Percentiles rank a stretch among this genome's conserved stretches.
phyloP scores from a whole-genome alignment of 2,888 invertebrate species.

The Rambutsinella grinnellia region DNA sequence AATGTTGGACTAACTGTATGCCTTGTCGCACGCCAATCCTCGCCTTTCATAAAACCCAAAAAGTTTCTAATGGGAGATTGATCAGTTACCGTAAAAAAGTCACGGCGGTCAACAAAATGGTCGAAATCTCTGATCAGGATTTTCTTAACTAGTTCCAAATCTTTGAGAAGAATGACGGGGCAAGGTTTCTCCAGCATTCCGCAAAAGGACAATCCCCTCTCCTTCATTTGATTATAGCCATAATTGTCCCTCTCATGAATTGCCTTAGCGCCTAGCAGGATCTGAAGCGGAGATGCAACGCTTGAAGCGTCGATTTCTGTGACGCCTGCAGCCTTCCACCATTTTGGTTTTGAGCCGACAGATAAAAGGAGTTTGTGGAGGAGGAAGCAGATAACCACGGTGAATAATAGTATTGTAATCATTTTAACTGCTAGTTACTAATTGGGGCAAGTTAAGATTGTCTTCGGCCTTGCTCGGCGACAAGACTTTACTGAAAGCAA shows the following conservation, averaged over 20 bases:
- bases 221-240: neutral
- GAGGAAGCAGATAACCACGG: no score
- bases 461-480: no score
- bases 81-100: no score
- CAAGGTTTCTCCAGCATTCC: neutral
- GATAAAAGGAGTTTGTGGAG: no score
- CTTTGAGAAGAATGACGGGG: conserved; percentile 22
- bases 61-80: no score
- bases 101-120: conserved; percentile 43
- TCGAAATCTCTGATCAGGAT: conserved; percentile 45
- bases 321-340: conserved; percentile 32
- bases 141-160: conserved; percentile 40
- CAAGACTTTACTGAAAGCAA: no score
- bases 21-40: conserved; percentile 59
- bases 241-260: conserved; percentile 6
- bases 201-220: conserved; percentile 12
- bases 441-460: no score
- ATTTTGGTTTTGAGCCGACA: neutral
- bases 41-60: conserved; percentile 52
- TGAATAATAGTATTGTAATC: no score
- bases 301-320: conserved; percentile 13
- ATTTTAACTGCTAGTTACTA: no score
- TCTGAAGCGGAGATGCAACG: neutral
- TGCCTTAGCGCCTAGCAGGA: conserved; percentile 8
- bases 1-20: conserved; percentile 59